Conservation (phyloP, 2,113 vertebrate species). For the Gymnocephalus cernua region DNA sequence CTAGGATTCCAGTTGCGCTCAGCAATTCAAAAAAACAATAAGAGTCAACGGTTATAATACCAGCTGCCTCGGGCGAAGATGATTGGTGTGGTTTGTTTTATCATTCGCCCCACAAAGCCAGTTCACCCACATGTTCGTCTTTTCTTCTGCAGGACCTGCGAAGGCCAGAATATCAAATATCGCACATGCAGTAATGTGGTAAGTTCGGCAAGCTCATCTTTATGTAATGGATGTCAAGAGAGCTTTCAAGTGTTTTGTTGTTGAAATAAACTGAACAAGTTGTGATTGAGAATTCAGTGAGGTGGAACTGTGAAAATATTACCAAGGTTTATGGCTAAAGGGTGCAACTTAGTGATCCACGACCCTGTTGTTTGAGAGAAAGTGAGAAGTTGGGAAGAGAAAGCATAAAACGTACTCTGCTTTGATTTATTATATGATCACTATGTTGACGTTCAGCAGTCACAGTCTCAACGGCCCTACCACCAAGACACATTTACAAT, state of each 20-base stretch:
- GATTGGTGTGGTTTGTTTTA: constrained; percentile 62
- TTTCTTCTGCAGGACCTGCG: constrained; percentile 88
- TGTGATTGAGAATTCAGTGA: constrained; percentile 23
- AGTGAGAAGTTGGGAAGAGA: background rate
- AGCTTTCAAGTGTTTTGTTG: constrained; percentile 48
- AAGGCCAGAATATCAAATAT: constrained; percentile 97
- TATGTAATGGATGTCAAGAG: constrained; percentile 40
- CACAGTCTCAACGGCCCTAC: background rate
- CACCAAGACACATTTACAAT: background rate
- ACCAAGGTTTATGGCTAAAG: constrained; percentile 7
- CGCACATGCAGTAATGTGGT: constrained; percentile 98
- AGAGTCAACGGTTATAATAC: constrained; percentile 32
- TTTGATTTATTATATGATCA: constrained; percentile 17
- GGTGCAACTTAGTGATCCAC: constrained; percentile 8
- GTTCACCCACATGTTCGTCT: constrained; percentile 43
- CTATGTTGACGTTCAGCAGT: background rate
- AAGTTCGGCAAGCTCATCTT: constrained; percentile 79
- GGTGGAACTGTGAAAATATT: constrained; percentile 39
- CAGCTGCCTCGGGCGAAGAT: constrained; percentile 31
- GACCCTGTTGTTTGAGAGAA: constrained; percentile 30
- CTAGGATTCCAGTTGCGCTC: constrained; percentile 7
- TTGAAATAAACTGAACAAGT: constrained; percentile 25
- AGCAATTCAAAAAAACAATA: constrained; percentile 29
- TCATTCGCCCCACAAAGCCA: constrained; percentile 42
- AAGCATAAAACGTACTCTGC: background rate